Evolutionary conservation across 2,797 vertebrate genomes (phyloP).

Genomic region (Gambelia wislizenii): DNA sequence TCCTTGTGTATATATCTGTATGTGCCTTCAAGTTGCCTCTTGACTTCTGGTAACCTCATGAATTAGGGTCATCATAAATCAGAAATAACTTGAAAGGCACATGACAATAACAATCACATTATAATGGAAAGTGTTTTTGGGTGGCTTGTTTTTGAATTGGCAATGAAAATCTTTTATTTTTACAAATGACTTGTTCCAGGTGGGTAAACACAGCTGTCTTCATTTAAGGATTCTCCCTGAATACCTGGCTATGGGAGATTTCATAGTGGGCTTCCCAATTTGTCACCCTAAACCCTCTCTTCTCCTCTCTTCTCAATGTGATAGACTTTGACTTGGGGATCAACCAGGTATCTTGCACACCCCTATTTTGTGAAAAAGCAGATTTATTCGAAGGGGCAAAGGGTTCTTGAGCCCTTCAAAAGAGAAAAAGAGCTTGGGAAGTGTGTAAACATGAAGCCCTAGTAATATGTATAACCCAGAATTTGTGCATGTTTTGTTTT

Average conservation of each 20-base stretch:
- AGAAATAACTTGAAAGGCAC: no score
- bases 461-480: not conserved
- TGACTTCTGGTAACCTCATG: no score
- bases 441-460: not conserved
- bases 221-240: not conserved
- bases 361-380: not conserved
- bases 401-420: not conserved
- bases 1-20: no score
- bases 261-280: no score
- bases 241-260: no score
- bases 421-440: not conserved
- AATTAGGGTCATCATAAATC: no score
- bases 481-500: conserved; percentile 11
- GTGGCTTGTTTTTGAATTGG: not conserved
- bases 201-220: not conserved
- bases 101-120: no score
- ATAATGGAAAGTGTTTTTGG: not conserved
- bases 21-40: no score
- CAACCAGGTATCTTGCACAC: not conserved
- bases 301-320: not conserved
- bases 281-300: no score
- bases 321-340: not conserved
- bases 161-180: not conserved
- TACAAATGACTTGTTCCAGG: not conserved
- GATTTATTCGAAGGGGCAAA: not conserved